Conservation (phyloP, 2,113 vertebrate genomes). For the Aphyosemion australe region DNA sequence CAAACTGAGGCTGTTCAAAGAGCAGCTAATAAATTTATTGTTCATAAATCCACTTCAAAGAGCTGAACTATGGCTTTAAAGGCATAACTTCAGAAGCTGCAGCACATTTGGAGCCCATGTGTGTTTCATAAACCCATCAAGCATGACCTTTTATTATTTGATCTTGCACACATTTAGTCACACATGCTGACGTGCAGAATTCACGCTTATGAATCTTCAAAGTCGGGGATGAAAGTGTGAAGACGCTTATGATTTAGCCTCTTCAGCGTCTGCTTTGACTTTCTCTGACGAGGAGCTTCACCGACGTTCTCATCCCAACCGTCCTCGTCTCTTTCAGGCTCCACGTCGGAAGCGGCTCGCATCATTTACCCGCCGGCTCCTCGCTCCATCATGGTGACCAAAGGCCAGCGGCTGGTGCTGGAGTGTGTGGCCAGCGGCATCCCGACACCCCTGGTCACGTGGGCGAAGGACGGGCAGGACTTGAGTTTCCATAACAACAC, state of each 20-base stretch:
- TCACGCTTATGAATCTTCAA: conserved; percentile 17
- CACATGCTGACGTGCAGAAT: conserved; percentile 1
- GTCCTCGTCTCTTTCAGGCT: conserved; percentile 76
- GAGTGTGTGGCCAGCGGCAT: conserved; percentile 96
- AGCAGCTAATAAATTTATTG: not conserved
- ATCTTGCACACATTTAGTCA: conserved; percentile 19
- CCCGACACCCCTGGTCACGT: conserved; percentile 89
- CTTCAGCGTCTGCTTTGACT: not conserved
- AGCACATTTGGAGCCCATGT: conserved; percentile 10
- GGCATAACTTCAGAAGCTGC: not conserved
- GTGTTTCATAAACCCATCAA: not conserved
- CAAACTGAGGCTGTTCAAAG: not conserved
- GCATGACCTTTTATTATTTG: conserved; percentile 3
- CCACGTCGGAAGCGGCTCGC: conserved; percentile 90
- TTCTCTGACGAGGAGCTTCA: not conserved
- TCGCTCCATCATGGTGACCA: conserved; percentile 94
- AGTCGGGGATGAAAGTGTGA: conserved; percentile 11
- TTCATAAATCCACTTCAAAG: not conserved
- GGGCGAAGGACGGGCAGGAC: conserved; percentile 89
- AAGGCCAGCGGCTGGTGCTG: conserved; percentile 93
- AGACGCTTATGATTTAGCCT: not conserved
- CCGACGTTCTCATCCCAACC: not conserved
- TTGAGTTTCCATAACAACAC: conserved; percentile 89
- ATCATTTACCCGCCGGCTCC: conserved; percentile 93
- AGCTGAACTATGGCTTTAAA: not conserved